phyloP scores from a whole-genome alignment of 1,140 invertebrate genomes.

The Ceratina japonica region DNA sequence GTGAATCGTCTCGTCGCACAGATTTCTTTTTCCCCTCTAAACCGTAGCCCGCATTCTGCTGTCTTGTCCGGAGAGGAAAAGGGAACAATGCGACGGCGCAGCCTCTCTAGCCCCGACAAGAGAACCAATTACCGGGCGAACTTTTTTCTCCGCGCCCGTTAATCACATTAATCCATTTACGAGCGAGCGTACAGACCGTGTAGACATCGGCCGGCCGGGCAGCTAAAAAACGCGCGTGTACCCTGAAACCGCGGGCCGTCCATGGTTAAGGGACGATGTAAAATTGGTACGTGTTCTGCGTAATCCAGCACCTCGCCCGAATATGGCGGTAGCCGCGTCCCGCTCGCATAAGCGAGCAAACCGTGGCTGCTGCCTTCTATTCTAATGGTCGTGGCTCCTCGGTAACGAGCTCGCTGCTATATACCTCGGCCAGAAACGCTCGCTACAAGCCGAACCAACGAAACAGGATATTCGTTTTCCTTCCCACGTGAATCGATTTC shows the following conservation, averaged over 20 bases:
- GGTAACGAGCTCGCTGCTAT: constrained; percentile 25
- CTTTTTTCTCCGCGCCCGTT: constrained; percentile 37
- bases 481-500: too few species aligned
- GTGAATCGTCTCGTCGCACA: constrained; percentile 23
- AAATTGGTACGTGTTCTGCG: constrained; percentile 54
- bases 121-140: constrained; percentile 44
- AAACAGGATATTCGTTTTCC: not conserved
- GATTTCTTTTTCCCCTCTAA: constrained; percentile 4
- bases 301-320: constrained; percentile 51
- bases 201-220: constrained; percentile 3
- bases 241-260: not conserved
- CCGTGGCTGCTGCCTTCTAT: constrained; percentile 28
- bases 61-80: constrained; percentile 31
- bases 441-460: constrained; percentile 27
- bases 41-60: constrained; percentile 29
- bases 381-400: constrained; percentile 26
- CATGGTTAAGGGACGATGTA: constrained; percentile 33
- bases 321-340: constrained; percentile 35
- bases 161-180: constrained; percentile 53
- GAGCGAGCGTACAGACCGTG: constrained; percentile 24
- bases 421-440: constrained; percentile 9
- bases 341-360: constrained; percentile 6
- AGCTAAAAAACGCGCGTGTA: constrained; percentile 37
- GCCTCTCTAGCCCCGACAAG: constrained; percentile 22
- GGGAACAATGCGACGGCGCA: constrained; percentile 17